These are phyloP conservation scores for Cabera pusaria DNA, from an alignment of 2,888 invertebrate genomes.

Conservation along the genomic window DNA sequence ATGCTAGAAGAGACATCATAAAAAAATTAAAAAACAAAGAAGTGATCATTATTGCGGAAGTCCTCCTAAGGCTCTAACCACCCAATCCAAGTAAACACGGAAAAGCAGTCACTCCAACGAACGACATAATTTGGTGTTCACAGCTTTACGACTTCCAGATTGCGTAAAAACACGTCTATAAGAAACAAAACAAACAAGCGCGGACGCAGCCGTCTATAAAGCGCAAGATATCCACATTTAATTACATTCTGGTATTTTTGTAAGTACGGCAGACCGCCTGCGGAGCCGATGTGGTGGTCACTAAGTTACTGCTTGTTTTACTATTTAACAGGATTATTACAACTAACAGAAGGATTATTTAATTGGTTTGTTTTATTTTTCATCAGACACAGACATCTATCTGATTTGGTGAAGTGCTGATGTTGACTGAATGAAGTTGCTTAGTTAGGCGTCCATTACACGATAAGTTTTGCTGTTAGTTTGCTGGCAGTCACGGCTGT, in stretches of 20 bases:
- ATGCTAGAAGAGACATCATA: too few species aligned
- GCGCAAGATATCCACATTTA: slow-evolving; percentile 81
- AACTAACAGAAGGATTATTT: too few species aligned
- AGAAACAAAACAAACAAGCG: slow-evolving; percentile 79
- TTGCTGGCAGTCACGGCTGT: too few species aligned
- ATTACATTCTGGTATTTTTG: slow-evolving; percentile 82
- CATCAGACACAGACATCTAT: too few species aligned
- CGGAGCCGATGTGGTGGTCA: slow-evolving; percentile 65
- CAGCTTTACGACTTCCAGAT: slow-evolving; percentile 82
- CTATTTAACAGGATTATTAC: too few species aligned
- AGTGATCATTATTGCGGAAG: too few species aligned
- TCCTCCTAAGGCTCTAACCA: background rate
- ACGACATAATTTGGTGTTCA: slow-evolving; percentile 81
- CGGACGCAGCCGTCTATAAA: slow-evolving; percentile 80
- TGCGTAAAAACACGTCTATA: slow-evolving; percentile 82
- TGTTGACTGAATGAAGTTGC: too few species aligned
- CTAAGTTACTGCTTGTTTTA: slow-evolving; percentile 8
- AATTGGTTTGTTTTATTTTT: too few species aligned
- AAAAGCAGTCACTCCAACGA: slow-evolving; percentile 62
- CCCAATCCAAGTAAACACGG: slow-evolving; percentile 32
- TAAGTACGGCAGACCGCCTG: slow-evolving; percentile 78
- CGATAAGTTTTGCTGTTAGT: too few species aligned
- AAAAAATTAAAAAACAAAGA: too few species aligned
- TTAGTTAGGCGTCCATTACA: too few species aligned
- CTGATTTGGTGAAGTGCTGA: too few species aligned